These are phyloP conservation scores for Onychomys leucogaster DNA, from an alignment of 2,797 vertebrate species.

Conservation along the genomic window DNA sequence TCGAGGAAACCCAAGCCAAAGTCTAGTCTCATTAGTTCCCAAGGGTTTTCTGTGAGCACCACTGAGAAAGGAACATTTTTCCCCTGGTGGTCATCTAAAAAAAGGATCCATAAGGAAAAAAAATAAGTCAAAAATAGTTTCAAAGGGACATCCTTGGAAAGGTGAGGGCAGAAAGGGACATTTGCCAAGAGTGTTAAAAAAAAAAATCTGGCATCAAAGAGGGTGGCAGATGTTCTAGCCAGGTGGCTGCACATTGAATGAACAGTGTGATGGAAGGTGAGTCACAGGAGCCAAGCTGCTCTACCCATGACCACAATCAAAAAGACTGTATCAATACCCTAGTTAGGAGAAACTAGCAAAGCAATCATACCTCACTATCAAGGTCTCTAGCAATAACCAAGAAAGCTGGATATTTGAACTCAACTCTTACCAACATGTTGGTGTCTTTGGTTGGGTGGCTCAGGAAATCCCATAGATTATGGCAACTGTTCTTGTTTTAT, in stretches of 20 bases:
- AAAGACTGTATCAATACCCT: not conserved
- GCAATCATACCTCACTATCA: not conserved
- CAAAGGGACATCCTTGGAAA: constrained; percentile 16
- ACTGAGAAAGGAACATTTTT: not conserved
- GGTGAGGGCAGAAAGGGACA: not conserved
- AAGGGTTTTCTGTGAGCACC: not conserved
- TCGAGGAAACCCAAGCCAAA: not conserved
- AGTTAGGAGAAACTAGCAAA: not conserved
- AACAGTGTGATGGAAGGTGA: not conserved
- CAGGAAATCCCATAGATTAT: not conserved
- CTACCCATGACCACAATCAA: not conserved
- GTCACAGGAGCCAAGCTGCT: not conserved
- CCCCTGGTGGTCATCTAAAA: not conserved
- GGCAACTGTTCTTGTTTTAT: not conserved
- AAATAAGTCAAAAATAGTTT: not conserved
- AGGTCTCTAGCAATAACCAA: not conserved
- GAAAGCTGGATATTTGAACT: not conserved
- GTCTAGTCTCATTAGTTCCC: not conserved
- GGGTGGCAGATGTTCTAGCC: constrained; percentile 48
- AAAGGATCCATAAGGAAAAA: not conserved
- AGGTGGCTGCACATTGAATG: not conserved
- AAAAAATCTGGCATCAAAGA: not conserved
- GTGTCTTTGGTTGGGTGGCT: constrained; percentile 14
- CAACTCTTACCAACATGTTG: not conserved
- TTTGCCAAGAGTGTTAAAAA: constrained; percentile 24